Percentiles rank a stretch among this genome's conserved stretches.
Evolutionary conservation across 2,113 vertebrate species (phyloP).

Genomic region (Triplophysa rosa): DNA sequence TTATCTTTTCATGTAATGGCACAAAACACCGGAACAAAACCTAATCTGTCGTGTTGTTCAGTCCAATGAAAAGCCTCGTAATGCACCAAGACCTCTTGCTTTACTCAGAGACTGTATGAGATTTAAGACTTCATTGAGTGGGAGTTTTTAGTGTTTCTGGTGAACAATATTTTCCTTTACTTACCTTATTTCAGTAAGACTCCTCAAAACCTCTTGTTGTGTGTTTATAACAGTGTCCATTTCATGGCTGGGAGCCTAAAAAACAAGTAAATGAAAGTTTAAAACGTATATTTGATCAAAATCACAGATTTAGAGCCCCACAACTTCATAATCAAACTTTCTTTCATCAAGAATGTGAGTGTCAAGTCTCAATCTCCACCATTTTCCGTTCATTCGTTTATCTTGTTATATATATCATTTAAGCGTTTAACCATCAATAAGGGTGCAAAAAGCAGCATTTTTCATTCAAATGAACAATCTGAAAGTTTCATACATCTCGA

Average conservation of each 20-base stretch:
- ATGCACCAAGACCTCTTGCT: conserved; percentile 7
- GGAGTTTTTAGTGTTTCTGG: neutral
- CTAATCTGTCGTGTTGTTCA: conserved; percentile 9
- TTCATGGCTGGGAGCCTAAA: conserved; percentile 77
- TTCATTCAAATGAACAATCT: too few species aligned
- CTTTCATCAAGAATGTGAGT: too few species aligned
- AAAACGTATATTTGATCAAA: neutral
- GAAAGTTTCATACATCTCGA: too few species aligned
- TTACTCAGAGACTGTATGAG: neutral
- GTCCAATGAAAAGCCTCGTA: neutral
- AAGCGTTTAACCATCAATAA: too few species aligned
- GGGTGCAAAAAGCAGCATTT: too few species aligned
- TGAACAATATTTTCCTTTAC: conserved; percentile 28
- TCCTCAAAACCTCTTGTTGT: conserved; percentile 88
- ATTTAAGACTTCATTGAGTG: neutral
- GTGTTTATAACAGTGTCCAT: conserved; percentile 76
- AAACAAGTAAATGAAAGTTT: conserved; percentile 3
- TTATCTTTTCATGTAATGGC: conserved; percentile 27
- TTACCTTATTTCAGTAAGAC: conserved; percentile 88
- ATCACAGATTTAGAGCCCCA: neutral
- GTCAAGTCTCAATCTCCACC: too few species aligned
- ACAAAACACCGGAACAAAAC: conserved; percentile 10
- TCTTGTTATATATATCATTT: too few species aligned
- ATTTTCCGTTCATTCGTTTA: too few species aligned
- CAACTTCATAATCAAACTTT: neutral